Evolutionary conservation across 1,140 invertebrate species (phyloP), one percentile per base, ranked within the genome.

Genomic region (Eumaeus atala): DNA sequence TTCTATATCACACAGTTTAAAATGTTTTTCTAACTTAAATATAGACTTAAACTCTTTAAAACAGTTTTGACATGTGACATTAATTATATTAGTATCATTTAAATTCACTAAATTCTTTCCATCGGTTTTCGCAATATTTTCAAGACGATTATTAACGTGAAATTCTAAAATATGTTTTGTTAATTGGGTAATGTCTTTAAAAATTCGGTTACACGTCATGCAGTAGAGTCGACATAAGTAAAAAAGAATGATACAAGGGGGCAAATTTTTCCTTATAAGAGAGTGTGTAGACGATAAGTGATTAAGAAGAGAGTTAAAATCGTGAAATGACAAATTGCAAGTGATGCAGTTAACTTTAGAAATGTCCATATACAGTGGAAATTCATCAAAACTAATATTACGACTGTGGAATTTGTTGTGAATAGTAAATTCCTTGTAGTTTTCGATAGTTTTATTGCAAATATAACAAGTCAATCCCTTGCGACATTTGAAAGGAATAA

Each of bases 401-500:
- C 21, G 21, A 28, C 21, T 28, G 21, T 28, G 21, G 6, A 2
- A 28, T 28, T 28, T 28, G 21, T 28, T 28, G 21, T 28, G 21
- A 28, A 28, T 28, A 2, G 6, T 28, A 28, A 28, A 28, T 28
- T 28, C 21, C 21, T 28, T 28, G 6, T 28, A 28, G 21, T 28
- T 28, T 28, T 28, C 21, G 14, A 44, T 37, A 36, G 67, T 53
- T 34, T 70, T 54, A 3, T 67, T 63, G 28, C 77, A 84, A 56
- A 69, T 77, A 47, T 72, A 71, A 58, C 79, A 85, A 40, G 73
- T 51, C 21, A 74, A 71, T 48, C 69, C 68, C 1, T 72, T 64
- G 2, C 66, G 62, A 58, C 70, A 76, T 70, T 79, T 76, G 52
- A 84, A 82, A 8, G 78, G 81, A 54, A 81, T 58, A 5, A 84